These are phyloP conservation scores for Drosophila murphyi DNA, from an alignment of 1,140 invertebrate species.

Conservation along the genomic window DNA sequence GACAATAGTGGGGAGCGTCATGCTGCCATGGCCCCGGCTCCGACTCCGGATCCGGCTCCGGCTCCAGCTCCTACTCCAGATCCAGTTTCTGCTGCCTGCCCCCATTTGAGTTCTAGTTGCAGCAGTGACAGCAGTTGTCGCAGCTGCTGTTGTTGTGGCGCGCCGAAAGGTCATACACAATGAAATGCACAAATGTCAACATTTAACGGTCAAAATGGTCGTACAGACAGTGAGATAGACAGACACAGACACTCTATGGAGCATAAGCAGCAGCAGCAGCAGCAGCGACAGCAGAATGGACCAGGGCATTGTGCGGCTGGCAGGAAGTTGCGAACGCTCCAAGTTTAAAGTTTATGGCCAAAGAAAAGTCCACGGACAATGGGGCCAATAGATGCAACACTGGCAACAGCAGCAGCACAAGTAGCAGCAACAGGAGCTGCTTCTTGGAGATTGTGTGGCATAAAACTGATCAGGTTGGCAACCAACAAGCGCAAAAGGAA, in stretches of 20 bases:
- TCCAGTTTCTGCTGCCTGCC: conserved; percentile 25
- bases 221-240: conserved; percentile 34
- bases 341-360: conserved; percentile 77
- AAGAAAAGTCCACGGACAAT: conserved; percentile 63
- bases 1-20: conserved; percentile 69
- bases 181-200: conserved; percentile 82
- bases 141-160: conserved; percentile 55
- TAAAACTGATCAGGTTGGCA: conserved; percentile 67
- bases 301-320: conserved; percentile 56
- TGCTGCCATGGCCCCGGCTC: conserved; percentile 17
- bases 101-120: conserved; percentile 20
- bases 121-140: conserved; percentile 10
- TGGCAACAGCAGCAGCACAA: conserved; percentile 19
- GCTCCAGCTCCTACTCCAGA: conserved; percentile 25
- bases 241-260: conserved; percentile 12
- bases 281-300: conserved; percentile 10
- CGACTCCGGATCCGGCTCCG: conserved; percentile 22
- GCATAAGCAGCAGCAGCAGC: not conserved
- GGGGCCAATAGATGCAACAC: conserved; percentile 58
- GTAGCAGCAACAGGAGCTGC: conserved; percentile 29
- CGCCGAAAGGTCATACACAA: conserved; percentile 77
- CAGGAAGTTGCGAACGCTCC: conserved; percentile 65
- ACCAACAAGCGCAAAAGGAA: conserved; percentile 10
- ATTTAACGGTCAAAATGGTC: conserved; percentile 80
- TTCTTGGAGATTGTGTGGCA: conserved; percentile 21